phyloP scores from a whole-genome alignment of 2,113 vertebrate species.

The Scytalopus superciliaris region DNA sequence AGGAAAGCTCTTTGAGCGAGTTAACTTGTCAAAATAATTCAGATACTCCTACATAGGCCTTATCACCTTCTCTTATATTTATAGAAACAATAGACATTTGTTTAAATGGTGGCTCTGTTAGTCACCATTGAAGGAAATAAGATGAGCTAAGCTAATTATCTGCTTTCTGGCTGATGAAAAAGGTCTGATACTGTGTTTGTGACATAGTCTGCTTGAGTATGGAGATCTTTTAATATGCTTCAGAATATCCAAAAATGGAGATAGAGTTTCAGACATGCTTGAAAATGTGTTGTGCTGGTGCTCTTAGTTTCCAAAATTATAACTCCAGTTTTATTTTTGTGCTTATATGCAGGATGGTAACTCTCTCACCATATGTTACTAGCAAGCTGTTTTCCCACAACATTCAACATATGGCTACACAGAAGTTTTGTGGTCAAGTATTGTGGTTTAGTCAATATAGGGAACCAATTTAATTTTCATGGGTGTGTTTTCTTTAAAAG shows the following conservation, averaged over 20 bases:
- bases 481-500: not conserved
- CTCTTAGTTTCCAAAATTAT: not conserved
- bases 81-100: not conserved
- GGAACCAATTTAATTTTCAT: not conserved
- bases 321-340: not conserved
- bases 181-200: not conserved
- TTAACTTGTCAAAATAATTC: not conserved
- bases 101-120: not conserved
- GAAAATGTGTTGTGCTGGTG: not conserved
- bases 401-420: not conserved
- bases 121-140: not conserved
- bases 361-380: not conserved
- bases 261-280: not conserved
- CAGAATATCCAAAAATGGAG: not conserved
- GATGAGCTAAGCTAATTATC: not conserved
- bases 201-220: not conserved
- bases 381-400: not conserved
- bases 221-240: not conserved
- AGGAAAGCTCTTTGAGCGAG: not conserved
- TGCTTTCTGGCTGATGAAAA: not conserved
- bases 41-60: not conserved
- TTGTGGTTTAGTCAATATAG: not conserved
- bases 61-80: not conserved
- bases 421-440: not conserved
- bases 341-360: not conserved